These are phyloP conservation scores for Neolamprologus fasciatus DNA, from an alignment of 2,113 vertebrate species.

Conservation along the genomic window DNA sequence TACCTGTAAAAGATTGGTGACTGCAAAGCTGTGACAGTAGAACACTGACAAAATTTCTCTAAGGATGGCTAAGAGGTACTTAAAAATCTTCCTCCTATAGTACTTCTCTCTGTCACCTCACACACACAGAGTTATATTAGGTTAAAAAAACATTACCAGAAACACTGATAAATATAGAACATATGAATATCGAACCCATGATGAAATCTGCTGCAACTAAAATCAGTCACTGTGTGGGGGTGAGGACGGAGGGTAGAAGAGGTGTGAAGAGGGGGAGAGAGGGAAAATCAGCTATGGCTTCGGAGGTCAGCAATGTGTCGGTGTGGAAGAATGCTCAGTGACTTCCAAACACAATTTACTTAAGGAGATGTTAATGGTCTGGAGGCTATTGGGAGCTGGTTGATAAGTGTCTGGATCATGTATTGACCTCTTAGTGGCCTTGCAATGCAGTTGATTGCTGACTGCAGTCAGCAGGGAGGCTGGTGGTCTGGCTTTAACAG, in stretches of 20 bases:
- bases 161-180: neutral
- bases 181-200: conserved; percentile 1
- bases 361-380: conserved; percentile 58
- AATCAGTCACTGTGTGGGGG: conserved; percentile 4
- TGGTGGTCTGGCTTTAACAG: conserved; percentile 36
- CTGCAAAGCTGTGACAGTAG: neutral
- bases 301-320: conserved; percentile 41
- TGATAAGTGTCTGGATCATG: conserved; percentile 58
- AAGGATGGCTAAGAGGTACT: neutral
- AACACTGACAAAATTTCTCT: neutral
- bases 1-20: neutral
- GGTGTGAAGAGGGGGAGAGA: neutral
- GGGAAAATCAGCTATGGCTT: conserved; percentile 11
- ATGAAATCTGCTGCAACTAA: conserved; percentile 24
- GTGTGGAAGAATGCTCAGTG: conserved; percentile 41
- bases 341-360: conserved; percentile 56
- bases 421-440: conserved; percentile 47
- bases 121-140: neutral
- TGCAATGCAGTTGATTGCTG: conserved; percentile 46
- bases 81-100: neutral
- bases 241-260: neutral
- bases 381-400: conserved; percentile 39
- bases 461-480: conserved; percentile 53
- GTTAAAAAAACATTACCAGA: neutral
- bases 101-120: neutral